Evolutionary conservation across 2,888 invertebrate species (phyloP).

Genomic region (Tanypteryx hageni): DNA sequence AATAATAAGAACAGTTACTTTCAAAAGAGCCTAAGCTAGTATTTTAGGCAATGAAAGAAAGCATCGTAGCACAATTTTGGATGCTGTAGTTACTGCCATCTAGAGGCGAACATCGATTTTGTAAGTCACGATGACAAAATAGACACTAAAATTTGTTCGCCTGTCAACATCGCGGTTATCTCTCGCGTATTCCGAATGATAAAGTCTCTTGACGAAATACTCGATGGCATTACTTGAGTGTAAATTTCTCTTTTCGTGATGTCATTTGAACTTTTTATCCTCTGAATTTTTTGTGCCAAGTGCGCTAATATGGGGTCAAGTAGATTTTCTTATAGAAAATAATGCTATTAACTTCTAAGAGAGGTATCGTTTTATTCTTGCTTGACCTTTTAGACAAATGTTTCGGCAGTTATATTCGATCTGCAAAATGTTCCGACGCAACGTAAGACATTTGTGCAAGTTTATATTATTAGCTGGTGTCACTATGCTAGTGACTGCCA

Average conservation of each 20-base stretch:
- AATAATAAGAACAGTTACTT: no score
- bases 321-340: neutral
- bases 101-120: neutral
- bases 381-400: slow-evolving; percentile 20
- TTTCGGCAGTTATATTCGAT: neutral
- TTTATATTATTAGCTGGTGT: slow-evolving; percentile 53
- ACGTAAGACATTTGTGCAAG: slow-evolving; percentile 58
- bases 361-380: neutral
- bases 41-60: no score
- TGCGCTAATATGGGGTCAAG: no score
- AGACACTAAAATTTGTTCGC: neutral
- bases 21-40: no score
- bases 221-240: slow-evolving; percentile 60
- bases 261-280: neutral
- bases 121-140: neutral
- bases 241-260: neutral
- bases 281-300: neutral
- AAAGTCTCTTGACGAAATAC: slow-evolving; percentile 25
- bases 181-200: slow-evolving; percentile 49
- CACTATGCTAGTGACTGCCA: slow-evolving; percentile 59
- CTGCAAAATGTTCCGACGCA: slow-evolving; percentile 60
- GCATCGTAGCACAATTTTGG: neutral
- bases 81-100: neutral
- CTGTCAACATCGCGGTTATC: slow-evolving; percentile 62
- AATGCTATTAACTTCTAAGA: neutral